Percentiles rank a stretch among this genome's conserved stretches.
Conservation (phyloP, 2,888 invertebrate genomes). For the Morpho helenor region DNA sequence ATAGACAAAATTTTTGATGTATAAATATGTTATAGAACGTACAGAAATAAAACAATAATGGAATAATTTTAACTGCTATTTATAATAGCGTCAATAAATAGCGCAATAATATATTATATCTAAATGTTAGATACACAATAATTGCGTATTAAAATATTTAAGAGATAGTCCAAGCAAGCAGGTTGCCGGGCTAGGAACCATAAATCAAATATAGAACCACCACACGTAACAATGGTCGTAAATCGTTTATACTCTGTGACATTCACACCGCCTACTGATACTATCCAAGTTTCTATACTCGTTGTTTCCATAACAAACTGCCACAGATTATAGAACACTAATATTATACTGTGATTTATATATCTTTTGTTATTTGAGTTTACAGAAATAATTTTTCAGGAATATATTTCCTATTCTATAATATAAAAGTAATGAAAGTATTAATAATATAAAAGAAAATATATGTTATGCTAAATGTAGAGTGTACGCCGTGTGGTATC, state of each 20-base stretch:
- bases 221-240: conserved; percentile 6
- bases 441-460: too few relatives aligned
- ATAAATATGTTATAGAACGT: too few relatives aligned
- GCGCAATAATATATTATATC: not conserved
- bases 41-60: not conserved
- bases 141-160: conserved; percentile 5
- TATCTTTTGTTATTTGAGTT: too few relatives aligned
- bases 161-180: conserved; percentile 1
- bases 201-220: conserved; percentile 11
- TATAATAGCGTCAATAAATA: not conserved
- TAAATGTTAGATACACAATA: conserved; percentile 4
- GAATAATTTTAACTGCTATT: conserved; percentile 2
- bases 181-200: conserved; percentile 5
- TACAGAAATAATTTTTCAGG: too few relatives aligned
- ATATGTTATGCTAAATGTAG: too few relatives aligned
- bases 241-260: conserved; percentile 19
- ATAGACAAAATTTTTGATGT: too few relatives aligned
- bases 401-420: too few relatives aligned
- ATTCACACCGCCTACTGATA: conserved; percentile 20
- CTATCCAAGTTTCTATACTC: conserved; percentile 13
- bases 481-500: too few relatives aligned
- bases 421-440: too few relatives aligned
- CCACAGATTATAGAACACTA: too few relatives aligned
- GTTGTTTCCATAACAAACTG: conserved; percentile 10
- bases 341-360: too few relatives aligned